phyloP scores from a whole-genome alignment of 2,797 vertebrate species.

The Distichodus sexfasciatus region DNA sequence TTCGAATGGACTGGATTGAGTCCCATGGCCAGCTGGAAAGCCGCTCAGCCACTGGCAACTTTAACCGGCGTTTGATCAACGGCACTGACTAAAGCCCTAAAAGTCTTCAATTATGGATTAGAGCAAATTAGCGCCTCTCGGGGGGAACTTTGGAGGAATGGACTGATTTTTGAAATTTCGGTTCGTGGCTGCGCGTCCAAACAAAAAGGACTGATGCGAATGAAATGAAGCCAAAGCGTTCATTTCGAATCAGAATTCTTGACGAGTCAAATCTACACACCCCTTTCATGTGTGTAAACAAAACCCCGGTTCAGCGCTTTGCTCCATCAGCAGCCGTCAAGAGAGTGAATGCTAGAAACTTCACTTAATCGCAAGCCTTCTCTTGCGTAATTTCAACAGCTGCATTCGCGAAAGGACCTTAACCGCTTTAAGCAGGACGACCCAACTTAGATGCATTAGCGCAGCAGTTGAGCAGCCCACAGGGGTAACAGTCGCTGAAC shows the following conservation, averaged over 20 bases:
- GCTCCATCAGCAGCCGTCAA: background rate
- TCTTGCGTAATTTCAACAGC: background rate
- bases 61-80: slow-evolving; percentile 36
- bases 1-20: slow-evolving; percentile 30
- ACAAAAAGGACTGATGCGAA: background rate
- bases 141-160: slow-evolving; percentile 26
- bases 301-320: slow-evolving; percentile 2
- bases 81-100: slow-evolving; percentile 27
- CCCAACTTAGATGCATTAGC: no score
- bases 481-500: no score
- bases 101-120: slow-evolving; percentile 31
- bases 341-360: no score
- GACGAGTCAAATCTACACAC: background rate
- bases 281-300: slow-evolving; percentile 3
- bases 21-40: slow-evolving; percentile 38
- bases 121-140: slow-evolving; percentile 15
- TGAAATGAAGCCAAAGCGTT: background rate
- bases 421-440: background rate
- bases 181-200: background rate
- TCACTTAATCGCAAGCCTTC: slow-evolving; percentile 13
- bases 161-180: background rate
- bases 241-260: background rate
- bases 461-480: no score
- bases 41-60: slow-evolving; percentile 29
- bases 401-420: background rate